Evolutionary conservation across 2,888 invertebrate species (phyloP).

Genomic region (Parascotia fuliginaria): DNA sequence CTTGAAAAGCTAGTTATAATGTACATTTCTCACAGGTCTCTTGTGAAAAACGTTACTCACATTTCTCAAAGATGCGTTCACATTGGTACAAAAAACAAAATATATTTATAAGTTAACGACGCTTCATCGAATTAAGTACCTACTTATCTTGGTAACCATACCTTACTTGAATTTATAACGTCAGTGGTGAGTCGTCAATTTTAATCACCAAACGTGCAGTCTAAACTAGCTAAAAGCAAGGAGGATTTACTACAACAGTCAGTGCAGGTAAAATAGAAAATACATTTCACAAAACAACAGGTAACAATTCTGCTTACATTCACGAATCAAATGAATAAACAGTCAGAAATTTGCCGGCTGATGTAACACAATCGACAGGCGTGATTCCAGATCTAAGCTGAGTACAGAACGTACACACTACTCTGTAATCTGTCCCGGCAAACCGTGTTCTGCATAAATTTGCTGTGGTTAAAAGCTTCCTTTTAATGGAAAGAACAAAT

Average conservation of each 20-base stretch:
- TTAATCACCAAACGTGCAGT: no score
- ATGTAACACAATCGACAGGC: constrained; percentile 65
- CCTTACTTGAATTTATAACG: no score
- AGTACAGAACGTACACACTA: constrained; percentile 62
- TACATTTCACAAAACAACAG: constrained; percentile 21
- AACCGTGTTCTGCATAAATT: constrained; percentile 81
- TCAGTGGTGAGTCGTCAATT: no score
- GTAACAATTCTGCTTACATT: constrained; percentile 20
- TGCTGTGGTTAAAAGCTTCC: constrained; percentile 81
- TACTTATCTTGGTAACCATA: no score
- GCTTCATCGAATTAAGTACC: no score
- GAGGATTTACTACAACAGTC: background rate
- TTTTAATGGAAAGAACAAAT: constrained; percentile 80
- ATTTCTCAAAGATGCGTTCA: no score
- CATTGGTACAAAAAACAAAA: no score
- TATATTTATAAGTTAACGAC: no score
- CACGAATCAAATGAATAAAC: constrained; percentile 61
- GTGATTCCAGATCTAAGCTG: constrained; percentile 66
- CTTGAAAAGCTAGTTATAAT: no score
- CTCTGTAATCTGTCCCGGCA: constrained; percentile 81
- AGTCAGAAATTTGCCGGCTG: constrained; percentile 60
- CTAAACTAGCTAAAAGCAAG: background rate
- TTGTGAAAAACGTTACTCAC: no score
- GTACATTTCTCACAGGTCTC: no score
- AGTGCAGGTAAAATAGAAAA: constrained; percentile 9